A percentile compares a stretch with the other conserved stretches of the same genome.
phyloP scores from a whole-genome alignment of 2,888 invertebrate species.

The Melinaea menophilus region DNA sequence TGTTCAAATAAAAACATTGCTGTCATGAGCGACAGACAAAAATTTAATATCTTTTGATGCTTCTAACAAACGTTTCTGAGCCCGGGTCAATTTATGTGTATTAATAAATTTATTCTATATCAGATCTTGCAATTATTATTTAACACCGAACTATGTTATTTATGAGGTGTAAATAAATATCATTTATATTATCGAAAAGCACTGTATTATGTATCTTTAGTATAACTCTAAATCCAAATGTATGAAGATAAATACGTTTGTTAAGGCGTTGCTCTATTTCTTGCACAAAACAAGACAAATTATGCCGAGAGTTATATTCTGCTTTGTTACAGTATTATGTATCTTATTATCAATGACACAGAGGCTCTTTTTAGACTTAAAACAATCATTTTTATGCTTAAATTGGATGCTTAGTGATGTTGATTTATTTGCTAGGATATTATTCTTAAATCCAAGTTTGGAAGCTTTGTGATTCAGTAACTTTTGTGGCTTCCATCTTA shows the following conservation, averaged over 20 bases:
- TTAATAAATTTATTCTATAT: no score
- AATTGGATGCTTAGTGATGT: not conserved
- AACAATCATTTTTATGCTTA: not conserved
- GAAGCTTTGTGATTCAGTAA: no score
- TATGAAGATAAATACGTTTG: constrained; percentile 17
- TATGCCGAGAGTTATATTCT: constrained; percentile 8
- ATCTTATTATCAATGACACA: not conserved
- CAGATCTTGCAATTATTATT: no score
- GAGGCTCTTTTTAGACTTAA: not conserved
- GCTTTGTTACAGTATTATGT: not conserved
- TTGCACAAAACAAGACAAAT: constrained; percentile 18
- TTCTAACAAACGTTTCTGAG: no score
- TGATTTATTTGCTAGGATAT: not conserved
- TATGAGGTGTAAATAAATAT: not conserved
- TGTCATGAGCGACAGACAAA: no score
- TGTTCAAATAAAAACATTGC: no score
- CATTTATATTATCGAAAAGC: constrained; percentile 4
- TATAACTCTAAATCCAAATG: constrained; percentile 13
- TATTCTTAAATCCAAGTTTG: not conserved
- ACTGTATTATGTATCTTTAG: constrained; percentile 1
- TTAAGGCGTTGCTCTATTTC: constrained; percentile 11
- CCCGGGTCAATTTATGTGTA: no score
- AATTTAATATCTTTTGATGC: no score
- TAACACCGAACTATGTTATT: no score
- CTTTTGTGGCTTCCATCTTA: no score